Evolutionary conservation across 2,113 vertebrate species (phyloP).

Genomic region (Nesogale talazaci): DNA sequence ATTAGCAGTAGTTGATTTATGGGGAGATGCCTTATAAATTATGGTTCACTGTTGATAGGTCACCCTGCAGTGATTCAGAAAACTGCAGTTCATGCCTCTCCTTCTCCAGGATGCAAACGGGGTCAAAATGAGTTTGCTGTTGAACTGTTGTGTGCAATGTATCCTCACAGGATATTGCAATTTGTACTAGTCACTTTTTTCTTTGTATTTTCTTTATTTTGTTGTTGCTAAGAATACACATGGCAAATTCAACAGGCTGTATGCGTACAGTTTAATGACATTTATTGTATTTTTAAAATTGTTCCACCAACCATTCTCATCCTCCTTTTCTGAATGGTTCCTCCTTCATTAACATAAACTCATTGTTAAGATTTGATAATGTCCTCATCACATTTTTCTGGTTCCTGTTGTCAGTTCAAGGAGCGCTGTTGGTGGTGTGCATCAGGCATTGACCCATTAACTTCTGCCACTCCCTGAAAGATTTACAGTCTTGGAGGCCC

Average conservation of each 20-base stretch:
- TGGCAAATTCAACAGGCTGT: neutral
- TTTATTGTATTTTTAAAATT: neutral
- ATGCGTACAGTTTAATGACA: neutral
- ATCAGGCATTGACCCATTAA: too few relatives aligned
- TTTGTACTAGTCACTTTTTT: neutral
- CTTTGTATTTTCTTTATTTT: too few relatives aligned
- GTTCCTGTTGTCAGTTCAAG: neutral
- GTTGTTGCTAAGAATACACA: neutral
- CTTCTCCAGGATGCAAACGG: neutral
- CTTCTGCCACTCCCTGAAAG: too few relatives aligned
- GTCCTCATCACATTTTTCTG: neutral
- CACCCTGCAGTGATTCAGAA: constrained; percentile 51
- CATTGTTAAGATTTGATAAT: neutral
- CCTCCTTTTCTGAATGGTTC: neutral
- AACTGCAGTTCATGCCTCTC: neutral
- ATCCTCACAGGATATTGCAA: neutral
- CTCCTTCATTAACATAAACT: neutral
- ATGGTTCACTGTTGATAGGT: constrained; percentile 34
- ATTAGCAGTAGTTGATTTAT: constrained; percentile 63
- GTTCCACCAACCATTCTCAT: neutral
- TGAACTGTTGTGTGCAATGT: neutral
- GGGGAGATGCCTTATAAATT: constrained; percentile 57
- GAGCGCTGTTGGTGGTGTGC: too few relatives aligned
- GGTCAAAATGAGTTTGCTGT: neutral
- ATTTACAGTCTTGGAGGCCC: too few relatives aligned